Conservation (phyloP, 30 jellyfish, hydroid and myxozoan species). For the Pseudorhiza aurosa region DNA sequence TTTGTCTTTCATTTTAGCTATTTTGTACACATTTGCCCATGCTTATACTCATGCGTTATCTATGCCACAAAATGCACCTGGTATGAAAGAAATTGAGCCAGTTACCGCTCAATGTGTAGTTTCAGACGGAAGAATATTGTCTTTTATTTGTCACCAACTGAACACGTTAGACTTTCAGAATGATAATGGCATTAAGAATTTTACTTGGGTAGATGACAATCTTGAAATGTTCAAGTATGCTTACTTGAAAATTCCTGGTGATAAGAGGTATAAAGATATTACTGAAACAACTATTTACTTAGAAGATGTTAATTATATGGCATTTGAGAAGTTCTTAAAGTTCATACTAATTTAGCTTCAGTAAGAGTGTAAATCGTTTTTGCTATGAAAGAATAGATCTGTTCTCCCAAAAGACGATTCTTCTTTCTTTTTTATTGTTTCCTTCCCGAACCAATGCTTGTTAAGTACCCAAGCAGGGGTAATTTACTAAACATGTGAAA, state of each 20-base stretch:
- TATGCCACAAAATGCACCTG: constrained; percentile 30
- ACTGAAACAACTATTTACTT: constrained; percentile 33
- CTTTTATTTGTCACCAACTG: constrained; percentile 76
- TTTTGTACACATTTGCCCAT: constrained; percentile 61
- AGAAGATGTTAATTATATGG: constrained; percentile 37
- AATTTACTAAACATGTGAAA: no score
- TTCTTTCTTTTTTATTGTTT: no score
- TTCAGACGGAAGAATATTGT: constrained; percentile 49
- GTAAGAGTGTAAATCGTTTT: background rate
- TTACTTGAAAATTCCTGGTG: constrained; percentile 45
- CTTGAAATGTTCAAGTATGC: constrained; percentile 69
- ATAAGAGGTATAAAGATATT: constrained; percentile 31
- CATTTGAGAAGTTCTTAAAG: constrained; percentile 38
- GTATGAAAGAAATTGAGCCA: constrained; percentile 67
- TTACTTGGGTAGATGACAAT: constrained; percentile 71
- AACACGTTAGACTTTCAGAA: constrained; percentile 74
- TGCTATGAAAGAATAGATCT: no score
- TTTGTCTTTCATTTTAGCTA: constrained; percentile 4
- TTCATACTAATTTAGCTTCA: constrained; percentile 19
- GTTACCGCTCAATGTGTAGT: constrained; percentile 71
- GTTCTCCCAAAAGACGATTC: no score
- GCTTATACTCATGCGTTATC: constrained; percentile 57
- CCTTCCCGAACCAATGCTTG: no score
- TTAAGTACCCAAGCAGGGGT: no score
- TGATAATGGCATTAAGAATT: constrained; percentile 69